These are phyloP conservation scores for Melieria omissa DNA, from an alignment of 2,888 invertebrate species.

Conservation along the genomic window DNA sequence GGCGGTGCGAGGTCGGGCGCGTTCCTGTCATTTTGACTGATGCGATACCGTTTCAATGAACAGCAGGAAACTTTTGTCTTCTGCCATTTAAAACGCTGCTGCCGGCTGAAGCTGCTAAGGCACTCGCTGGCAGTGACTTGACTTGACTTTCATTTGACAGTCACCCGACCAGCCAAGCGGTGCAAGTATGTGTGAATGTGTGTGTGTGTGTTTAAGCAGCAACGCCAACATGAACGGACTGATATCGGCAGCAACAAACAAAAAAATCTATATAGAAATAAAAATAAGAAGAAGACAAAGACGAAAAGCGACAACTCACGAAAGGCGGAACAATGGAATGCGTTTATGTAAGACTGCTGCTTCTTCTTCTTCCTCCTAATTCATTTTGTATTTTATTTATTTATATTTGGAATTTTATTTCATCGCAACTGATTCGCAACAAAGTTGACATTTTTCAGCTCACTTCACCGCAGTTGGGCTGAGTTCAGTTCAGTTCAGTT, in stretches of 20 bases:
- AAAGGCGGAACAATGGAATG: background rate
- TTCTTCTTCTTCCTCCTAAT: background rate
- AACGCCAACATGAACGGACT: no score
- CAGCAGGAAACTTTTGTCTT: conserved; percentile 40
- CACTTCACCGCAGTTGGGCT: background rate
- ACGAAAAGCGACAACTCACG: background rate
- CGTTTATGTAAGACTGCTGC: no score
- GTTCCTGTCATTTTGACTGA: conserved; percentile 45
- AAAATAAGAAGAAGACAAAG: background rate
- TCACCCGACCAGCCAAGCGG: background rate
- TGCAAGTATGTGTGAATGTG: background rate
- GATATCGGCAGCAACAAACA: background rate
- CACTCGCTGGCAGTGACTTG: conserved; percentile 12
- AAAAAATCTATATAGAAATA: background rate
- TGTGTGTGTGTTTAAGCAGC: background rate
- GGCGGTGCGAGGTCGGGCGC: background rate
- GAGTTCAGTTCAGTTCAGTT: background rate
- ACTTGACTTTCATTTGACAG: conserved; percentile 49
- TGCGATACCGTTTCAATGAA: conserved; percentile 45
- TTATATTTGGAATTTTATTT: conserved; percentile 18
- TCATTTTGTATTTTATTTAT: conserved; percentile 16
- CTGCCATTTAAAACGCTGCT: conserved; percentile 22
- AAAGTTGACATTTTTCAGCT: conserved; percentile 34
- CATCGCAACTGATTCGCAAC: conserved; percentile 32
- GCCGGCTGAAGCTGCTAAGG: conserved; percentile 9